Evolutionary conservation across 2,113 vertebrate genomes (phyloP), one percentile per base, ranked within the genome.

Genomic region (Lepus europaeus): DNA sequence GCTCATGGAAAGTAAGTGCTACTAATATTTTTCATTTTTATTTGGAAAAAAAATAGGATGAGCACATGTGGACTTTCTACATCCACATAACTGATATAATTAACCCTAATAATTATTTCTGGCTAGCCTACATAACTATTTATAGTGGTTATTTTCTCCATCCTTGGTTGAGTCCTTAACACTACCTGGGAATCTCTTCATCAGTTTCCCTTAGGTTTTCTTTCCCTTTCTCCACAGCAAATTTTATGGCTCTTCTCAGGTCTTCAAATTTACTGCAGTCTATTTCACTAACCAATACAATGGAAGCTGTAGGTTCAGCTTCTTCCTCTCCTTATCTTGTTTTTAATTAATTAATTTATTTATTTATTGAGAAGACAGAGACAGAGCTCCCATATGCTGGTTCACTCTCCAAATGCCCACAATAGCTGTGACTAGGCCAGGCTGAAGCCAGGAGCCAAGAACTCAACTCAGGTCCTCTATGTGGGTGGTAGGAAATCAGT

Each of bases 1-100:
- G 93, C 77, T 74, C 31, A 70, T 51, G 91, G 86, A 83, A 96
- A 91, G 97, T 97, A 96, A 31, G 97, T 77, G 29, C 56, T 53
- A 22, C n/a, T 49, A 53, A 87, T 53, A 76, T 39, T 74, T 22
- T n/a, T 9, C 6, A 68, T 63, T 59, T 69, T 63, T 45, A 45
- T 8, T 89, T 91, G n/a, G 33, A 83, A 91, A 90, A 91, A 53
- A 66, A 12, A 59, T 17, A 59, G 12, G 16, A 31, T 61, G 25
- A 92, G 13, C 3, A 82, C n/a, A 16, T 59, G 63, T 33, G n/a
- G 36, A 63, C 11, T 92, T 81, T 89, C 29, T 45, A 23, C 6
- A 81, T 39, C 25, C n/a, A 77, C 49, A 93, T 23, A 84, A 27
- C 20, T 84, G 22, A 25, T 90, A 73, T 49, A 51, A 68, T 82